Evolutionary conservation across 2,888 invertebrate species (phyloP).

Genomic region (Brachyptera putata): DNA sequence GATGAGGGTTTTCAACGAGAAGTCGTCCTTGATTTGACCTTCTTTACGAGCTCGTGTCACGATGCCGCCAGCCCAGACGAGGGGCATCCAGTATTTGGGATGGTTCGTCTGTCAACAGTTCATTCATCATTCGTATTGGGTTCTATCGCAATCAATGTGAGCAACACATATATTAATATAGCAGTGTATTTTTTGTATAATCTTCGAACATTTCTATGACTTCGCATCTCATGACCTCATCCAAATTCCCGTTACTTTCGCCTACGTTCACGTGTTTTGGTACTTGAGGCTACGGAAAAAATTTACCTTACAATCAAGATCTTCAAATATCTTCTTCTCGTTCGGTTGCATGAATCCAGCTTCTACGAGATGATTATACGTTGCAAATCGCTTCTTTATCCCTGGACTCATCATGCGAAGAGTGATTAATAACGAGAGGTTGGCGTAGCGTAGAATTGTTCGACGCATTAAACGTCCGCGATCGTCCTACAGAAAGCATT

Average conservation of each 20-base stretch:
- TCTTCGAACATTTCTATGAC: too few species aligned
- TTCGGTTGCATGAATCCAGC: constrained; percentile 42
- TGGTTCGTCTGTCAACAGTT: too few species aligned
- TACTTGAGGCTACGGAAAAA: too few species aligned
- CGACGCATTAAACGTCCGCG: constrained; percentile 41
- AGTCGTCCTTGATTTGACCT: constrained; percentile 41
- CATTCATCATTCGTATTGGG: too few species aligned
- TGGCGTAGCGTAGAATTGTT: constrained; percentile 43
- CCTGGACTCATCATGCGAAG: constrained; percentile 41
- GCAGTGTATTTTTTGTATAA: too few species aligned
- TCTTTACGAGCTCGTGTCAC: constrained; percentile 40
- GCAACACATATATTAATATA: too few species aligned
- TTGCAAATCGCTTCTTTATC: too few species aligned
- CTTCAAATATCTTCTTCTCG: constrained; percentile 42
- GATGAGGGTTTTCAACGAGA: constrained; percentile 45
- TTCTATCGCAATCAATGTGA: not conserved
- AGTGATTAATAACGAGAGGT: constrained; percentile 40
- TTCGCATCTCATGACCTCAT: too few species aligned
- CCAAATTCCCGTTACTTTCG: too few species aligned
- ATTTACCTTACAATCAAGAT: constrained; percentile 19
- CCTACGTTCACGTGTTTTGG: too few species aligned
- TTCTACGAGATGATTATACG: constrained; percentile 42
- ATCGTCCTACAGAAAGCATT: constrained; percentile 37
- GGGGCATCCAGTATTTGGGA: constrained; percentile 42
- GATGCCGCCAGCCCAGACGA: constrained; percentile 42